These are phyloP conservation scores for Hypomecis punctinalis DNA, from an alignment of 2,888 invertebrate genomes.

Conservation along the genomic window DNA sequence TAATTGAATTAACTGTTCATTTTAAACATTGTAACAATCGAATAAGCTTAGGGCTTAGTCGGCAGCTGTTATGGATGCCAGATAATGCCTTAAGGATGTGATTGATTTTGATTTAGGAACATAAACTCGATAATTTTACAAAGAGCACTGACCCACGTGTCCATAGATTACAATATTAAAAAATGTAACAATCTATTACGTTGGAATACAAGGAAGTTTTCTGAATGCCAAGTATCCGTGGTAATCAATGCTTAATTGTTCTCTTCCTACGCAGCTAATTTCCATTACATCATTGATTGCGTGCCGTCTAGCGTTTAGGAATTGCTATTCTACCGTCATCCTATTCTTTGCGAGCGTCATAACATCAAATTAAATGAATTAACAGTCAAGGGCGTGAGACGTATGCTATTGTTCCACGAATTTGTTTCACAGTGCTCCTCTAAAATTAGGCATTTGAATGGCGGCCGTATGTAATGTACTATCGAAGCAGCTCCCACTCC, in stretches of 20 bases:
- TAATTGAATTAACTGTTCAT: slow-evolving; percentile 6
- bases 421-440: slow-evolving; percentile 40
- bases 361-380: slow-evolving; percentile 42
- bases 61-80: no score
- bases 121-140: no score
- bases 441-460: slow-evolving; percentile 44
- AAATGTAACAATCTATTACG: slow-evolving; percentile 10
- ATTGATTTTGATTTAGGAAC: no score
- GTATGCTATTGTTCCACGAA: slow-evolving; percentile 45
- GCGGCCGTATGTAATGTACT: slow-evolving; percentile 23
- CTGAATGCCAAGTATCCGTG: slow-evolving; percentile 2
- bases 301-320: slow-evolving; percentile 18
- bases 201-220: slow-evolving; percentile 13
- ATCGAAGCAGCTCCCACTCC: slow-evolving; percentile 11
- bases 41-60: no score
- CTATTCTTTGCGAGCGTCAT: slow-evolving; percentile 40
- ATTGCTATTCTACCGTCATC: slow-evolving; percentile 30
- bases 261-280: slow-evolving; percentile 40
- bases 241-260: slow-evolving; percentile 30
- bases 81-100: no score
- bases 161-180: neutral
- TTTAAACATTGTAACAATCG: neutral
- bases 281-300: slow-evolving; percentile 38
- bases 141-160: no score
- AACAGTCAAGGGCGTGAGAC: slow-evolving; percentile 45